Conservation (phyloP, 2,113 vertebrate genomes). For the western clawed frog (Xenopus tropicalis) region DNA sequence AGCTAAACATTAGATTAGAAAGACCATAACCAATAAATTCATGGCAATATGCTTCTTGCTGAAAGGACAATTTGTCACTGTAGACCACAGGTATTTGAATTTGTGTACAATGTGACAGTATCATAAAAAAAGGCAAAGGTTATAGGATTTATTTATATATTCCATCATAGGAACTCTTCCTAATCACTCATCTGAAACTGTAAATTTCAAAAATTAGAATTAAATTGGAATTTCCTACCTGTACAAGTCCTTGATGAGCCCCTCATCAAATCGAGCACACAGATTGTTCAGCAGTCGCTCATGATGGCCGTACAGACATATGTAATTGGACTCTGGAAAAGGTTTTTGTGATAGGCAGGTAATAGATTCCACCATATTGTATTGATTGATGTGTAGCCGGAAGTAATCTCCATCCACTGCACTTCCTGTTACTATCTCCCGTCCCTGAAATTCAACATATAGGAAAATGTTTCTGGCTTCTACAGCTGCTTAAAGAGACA, state of each 20-base stretch:
- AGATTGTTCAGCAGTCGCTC: constrained; percentile 84
- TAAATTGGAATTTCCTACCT: constrained; percentile 69
- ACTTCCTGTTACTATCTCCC: constrained; percentile 70
- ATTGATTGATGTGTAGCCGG: constrained; percentile 67
- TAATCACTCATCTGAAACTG: background rate
- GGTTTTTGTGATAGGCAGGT: constrained; percentile 80
- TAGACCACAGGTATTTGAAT: no score
- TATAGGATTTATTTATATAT: no score
- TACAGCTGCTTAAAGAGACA: no score
- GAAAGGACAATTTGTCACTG: no score
- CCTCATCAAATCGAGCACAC: constrained; percentile 59
- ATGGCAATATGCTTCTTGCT: no score
- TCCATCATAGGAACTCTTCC: no score
- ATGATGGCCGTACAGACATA: constrained; percentile 79
- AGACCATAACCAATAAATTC: no score
- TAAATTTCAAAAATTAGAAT: background rate
- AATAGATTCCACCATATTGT: constrained; percentile 72
- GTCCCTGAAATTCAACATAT: constrained; percentile 61
- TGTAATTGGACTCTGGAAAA: constrained; percentile 78
- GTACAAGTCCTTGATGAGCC: constrained; percentile 78
- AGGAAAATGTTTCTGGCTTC: no score
- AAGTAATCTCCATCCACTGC: constrained; percentile 78
- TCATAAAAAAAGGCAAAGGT: no score
- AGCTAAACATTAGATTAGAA: no score
- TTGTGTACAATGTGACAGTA: no score